Conservation (phyloP, 1,140 invertebrate genomes). For the Cydia amplana region DNA sequence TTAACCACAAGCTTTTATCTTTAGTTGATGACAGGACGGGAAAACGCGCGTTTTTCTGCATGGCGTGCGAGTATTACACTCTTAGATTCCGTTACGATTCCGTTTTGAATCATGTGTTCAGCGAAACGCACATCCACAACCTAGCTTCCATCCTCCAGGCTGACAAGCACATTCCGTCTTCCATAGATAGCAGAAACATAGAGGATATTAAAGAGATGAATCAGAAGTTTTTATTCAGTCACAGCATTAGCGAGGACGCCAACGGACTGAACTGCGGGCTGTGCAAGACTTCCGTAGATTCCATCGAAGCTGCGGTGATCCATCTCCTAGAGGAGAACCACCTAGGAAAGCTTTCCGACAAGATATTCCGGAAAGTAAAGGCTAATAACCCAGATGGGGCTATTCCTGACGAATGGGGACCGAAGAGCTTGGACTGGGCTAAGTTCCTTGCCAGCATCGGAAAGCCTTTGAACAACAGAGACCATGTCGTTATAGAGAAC, state of each 20-base stretch:
- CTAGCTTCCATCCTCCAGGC: slow-evolving; percentile 65
- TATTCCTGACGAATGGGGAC: slow-evolving; percentile 72
- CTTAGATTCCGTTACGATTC: slow-evolving; percentile 71
- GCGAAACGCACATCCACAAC: slow-evolving; percentile 67
- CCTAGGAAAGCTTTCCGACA: slow-evolving; percentile 63
- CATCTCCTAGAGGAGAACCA: slow-evolving; percentile 73
- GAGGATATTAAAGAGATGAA: slow-evolving; percentile 69
- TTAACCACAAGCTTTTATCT: slow-evolving; percentile 66
- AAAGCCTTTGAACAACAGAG: slow-evolving; percentile 60
- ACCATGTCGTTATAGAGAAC: slow-evolving; percentile 71
- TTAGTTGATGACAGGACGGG: slow-evolving; percentile 71
- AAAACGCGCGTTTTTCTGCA: slow-evolving; percentile 72
- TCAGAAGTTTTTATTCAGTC: slow-evolving; percentile 60
- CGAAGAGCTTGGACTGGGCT: slow-evolving; percentile 68
- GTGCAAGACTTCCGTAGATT: slow-evolving; percentile 58
- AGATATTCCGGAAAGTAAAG: slow-evolving; percentile 62
- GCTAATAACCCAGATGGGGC: slow-evolving; percentile 51
- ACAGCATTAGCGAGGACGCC: slow-evolving; percentile 47
- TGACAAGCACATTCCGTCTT: slow-evolving; percentile 63
- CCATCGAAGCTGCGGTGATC: slow-evolving; percentile 53
- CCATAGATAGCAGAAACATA: slow-evolving; percentile 48
- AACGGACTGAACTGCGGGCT: slow-evolving; percentile 53
- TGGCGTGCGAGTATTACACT: slow-evolving; percentile 72
- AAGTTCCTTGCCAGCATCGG: slow-evolving; percentile 68
- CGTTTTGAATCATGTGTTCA: slow-evolving; percentile 71